Evolutionary conservation across 35 echinoderm and acorn worm species (phyloP).

Genomic region (Holothuria glaberrima): DNA sequence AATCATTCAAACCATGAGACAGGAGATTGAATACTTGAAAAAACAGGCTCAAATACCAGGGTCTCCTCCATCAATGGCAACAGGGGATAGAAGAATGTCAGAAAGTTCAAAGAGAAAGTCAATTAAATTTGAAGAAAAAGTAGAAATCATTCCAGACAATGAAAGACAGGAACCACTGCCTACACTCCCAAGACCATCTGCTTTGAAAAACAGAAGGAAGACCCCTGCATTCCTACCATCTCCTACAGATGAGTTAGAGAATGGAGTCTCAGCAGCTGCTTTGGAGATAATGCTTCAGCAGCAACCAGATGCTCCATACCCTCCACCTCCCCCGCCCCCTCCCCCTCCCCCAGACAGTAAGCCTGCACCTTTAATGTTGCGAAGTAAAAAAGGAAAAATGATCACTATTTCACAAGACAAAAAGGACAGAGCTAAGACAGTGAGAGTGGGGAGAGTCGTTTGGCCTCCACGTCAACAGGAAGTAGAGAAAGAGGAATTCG

Average conservation of each 20-base stretch:
- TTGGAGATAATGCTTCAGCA: constrained; percentile 13
- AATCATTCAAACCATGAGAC: background rate
- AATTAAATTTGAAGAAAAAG: constrained; percentile 19
- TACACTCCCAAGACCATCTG: background rate
- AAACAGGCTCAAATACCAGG: background rate
- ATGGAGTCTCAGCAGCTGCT: background rate
- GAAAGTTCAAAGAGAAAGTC: background rate
- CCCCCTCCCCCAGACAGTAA: background rate
- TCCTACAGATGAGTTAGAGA: background rate
- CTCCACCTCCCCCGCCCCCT: constrained; percentile 68
- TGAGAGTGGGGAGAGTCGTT: constrained; percentile 59
- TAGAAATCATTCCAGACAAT: constrained; percentile 6
- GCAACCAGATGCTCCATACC: constrained; percentile 4
- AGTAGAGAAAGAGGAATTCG: constrained; percentile 8
- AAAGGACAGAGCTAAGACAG: constrained; percentile 60
- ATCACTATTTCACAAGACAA: constrained; percentile 31
- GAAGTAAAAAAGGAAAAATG: constrained; percentile 34
- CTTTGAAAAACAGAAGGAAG: constrained; percentile 20
- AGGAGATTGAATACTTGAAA: constrained; percentile 31
- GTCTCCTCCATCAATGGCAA: background rate
- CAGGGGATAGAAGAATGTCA: background rate
- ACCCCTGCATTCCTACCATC: background rate
- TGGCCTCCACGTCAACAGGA: constrained; percentile 57
- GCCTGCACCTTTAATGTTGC: background rate
- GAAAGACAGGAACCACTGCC: background rate